Evolutionary conservation across 2,113 vertebrate species (phyloP).

Genomic region (Hippolais icterina): DNA sequence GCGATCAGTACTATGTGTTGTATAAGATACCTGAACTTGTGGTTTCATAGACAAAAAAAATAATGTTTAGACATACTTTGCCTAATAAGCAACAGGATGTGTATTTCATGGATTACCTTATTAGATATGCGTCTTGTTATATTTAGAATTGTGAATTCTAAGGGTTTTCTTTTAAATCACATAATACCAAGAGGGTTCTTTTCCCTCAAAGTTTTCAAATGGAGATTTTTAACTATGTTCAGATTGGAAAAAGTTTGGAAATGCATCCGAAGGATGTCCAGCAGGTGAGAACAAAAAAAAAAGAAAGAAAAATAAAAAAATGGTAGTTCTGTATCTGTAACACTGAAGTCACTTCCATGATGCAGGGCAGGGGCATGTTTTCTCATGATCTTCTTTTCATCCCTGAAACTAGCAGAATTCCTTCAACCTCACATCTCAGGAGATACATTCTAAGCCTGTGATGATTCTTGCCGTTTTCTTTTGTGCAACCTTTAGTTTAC

Average conservation of each 20-base stretch:
- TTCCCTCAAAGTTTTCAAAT: not conserved
- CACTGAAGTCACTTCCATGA: not conserved
- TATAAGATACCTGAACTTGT: not conserved
- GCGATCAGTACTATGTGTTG: not conserved
- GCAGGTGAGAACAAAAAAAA: not conserved
- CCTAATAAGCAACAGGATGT: not conserved
- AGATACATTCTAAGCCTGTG: not conserved
- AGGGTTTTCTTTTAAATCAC: not conserved
- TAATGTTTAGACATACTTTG: not conserved
- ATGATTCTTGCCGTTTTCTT: not conserved
- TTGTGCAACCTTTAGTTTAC: not conserved
- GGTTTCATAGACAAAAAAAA: not conserved
- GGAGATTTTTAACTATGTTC: not conserved
- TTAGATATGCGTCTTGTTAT: not conserved
- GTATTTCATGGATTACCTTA: not conserved
- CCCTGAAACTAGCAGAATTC: not conserved
- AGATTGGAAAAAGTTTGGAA: not conserved
- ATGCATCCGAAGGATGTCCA: not conserved
- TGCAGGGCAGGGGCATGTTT: rapidly evolving
- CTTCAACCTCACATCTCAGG: not conserved
- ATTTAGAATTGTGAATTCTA: not conserved
- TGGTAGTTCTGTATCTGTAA: not conserved
- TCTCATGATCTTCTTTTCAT: not conserved
- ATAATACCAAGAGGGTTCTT: not conserved
- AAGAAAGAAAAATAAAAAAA: not conserved